A percentile compares a stretch with the other conserved stretches of the same genome.
Conservation (phyloP, 2,797 vertebrate species). For the Podargus strigoides region DNA sequence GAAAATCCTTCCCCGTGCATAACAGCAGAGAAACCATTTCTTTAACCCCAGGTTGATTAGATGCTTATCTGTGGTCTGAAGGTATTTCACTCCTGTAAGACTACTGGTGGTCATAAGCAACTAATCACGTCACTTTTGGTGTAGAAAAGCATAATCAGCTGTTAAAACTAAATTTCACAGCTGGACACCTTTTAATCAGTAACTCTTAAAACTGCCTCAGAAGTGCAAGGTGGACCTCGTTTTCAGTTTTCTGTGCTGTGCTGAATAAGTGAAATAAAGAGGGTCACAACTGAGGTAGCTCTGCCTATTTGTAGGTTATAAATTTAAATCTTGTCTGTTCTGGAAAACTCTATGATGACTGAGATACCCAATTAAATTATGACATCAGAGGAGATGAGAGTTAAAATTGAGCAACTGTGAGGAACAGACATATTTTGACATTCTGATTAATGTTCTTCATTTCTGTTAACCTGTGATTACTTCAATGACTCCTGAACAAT, state of each 20-base stretch:
- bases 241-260: background rate
- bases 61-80: background rate
- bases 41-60: background rate
- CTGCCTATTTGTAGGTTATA: background rate
- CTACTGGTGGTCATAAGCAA: background rate
- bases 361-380: conserved; percentile 33
- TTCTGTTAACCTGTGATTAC: conserved; percentile 35
- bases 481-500: background rate
- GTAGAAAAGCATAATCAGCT: background rate
- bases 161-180: conserved; percentile 16
- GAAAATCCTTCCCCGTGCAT: background rate
- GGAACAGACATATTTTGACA: conserved; percentile 43
- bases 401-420: background rate
- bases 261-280: background rate
- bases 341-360: conserved; percentile 1
- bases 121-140: background rate
- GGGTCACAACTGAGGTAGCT: background rate
- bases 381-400: conserved; percentile 31
- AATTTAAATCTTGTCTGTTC: background rate
- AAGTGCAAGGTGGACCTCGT: background rate
- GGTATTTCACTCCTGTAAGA: background rate
- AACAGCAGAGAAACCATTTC: background rate
- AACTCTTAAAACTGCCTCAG: background rate
- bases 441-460: conserved; percentile 36
- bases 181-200: background rate